phyloP scores from a whole-genome alignment of 2,888 invertebrate species.

The Cantharis rufa region DNA sequence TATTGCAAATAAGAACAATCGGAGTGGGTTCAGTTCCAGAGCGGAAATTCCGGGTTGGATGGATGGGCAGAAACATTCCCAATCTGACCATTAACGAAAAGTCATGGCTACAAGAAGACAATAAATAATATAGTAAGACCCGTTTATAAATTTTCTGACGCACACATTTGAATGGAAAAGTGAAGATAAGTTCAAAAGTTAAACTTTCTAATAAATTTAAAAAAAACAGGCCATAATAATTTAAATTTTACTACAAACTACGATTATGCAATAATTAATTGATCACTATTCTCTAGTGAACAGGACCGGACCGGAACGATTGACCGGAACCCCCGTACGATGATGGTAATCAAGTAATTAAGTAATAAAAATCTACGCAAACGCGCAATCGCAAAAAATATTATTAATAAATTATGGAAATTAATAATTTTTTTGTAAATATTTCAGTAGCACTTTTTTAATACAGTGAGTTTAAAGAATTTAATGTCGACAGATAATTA shows the following conservation, averaged over 20 bases:
- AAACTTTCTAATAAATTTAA: neutral
- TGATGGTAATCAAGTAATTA: no score
- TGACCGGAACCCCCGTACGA: no score
- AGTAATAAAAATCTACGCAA: no score
- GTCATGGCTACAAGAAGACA: neutral
- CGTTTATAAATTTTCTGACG: neutral
- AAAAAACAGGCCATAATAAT: neutral
- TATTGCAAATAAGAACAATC: neutral
- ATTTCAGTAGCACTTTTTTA: no score
- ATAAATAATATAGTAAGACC: neutral
- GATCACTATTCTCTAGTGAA: neutral
- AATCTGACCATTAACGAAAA: neutral
- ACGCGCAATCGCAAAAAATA: no score
- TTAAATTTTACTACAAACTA: neutral
- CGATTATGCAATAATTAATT: neutral
- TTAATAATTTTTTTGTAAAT: no score
- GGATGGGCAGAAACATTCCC: neutral
- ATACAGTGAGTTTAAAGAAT: no score
- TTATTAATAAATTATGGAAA: no score
- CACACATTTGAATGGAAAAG: neutral
- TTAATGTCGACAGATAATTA: no score
- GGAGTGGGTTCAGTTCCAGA: neutral
- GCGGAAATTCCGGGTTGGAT: neutral
- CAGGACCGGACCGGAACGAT: neutral
- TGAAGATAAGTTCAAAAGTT: neutral